A percentile compares a stretch with the other conserved stretches of the same genome.
phyloP scores from a whole-genome alignment of 2,113 vertebrate species.

The Aspidoscelis tigris region DNA sequence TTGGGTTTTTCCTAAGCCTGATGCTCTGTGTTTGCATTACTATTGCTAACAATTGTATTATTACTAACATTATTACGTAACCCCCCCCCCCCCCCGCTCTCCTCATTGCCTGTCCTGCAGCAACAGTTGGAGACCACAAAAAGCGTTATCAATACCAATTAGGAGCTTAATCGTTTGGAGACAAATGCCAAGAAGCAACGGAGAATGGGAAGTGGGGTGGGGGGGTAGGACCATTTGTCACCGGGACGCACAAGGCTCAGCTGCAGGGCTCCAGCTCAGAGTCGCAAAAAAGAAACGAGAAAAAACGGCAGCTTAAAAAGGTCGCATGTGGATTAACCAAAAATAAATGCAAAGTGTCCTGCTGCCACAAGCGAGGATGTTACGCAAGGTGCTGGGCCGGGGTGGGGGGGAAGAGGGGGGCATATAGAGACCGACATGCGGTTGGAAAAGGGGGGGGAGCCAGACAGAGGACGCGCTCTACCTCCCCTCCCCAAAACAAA shows the following conservation, averaged over 20 bases:
- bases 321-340: constrained; percentile 62
- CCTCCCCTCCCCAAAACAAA: not conserved
- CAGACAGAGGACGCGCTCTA: not conserved
- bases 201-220: not conserved
- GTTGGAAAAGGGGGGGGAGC: accelerated
- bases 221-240: not conserved
- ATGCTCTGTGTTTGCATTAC: not conserved
- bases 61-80: constrained; percentile 5
- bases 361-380: constrained; percentile 55
- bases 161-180: not conserved
- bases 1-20: constrained; percentile 41
- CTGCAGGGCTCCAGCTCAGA: not conserved
- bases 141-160: not conserved
- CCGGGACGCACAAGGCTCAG: not conserved
- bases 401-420: not conserved
- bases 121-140: constrained; percentile 60
- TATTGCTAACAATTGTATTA: not conserved
- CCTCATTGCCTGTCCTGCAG: not conserved
- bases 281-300: constrained; percentile 8
- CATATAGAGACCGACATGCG: not conserved
- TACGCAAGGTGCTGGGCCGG: constrained; percentile 64
- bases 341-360: constrained; percentile 62
- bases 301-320: constrained; percentile 55
- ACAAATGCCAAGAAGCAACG: not conserved
- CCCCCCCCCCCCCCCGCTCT: not conserved